Base-by-base conservation (phyloP, 2,113 vertebrate genomes). In the Polypterus senegalus region DNA sequence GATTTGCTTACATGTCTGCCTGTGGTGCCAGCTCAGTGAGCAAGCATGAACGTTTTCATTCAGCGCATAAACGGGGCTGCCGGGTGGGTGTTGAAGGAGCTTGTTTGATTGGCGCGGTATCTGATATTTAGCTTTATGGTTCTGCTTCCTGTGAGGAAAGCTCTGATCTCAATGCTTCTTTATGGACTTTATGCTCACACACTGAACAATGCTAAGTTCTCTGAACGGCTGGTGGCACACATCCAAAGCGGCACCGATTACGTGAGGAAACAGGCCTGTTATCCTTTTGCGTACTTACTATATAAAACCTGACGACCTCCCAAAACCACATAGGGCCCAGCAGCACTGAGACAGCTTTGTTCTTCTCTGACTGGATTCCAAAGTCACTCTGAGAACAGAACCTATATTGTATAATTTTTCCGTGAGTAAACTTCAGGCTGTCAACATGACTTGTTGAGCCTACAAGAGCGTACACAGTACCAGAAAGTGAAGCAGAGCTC, bases 261-360 rank as follows among this genome's bases (percentile, higher is more conserved):
- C 63, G 56, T 73, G 70, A 77, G 77, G 27, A 71, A 69, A 77
- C 66, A 60, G 65, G 71, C 67, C 73, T 66, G 74, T 74, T 68
- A 74, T 79, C 73, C 74, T 74, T 71, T 74, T 65, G 46, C 49
- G 70, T 65, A 9, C 66, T 68, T 78, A 83, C 76, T 73, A 76
- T 87, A 72, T 77, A 78, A 82, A 84, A 83, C 74, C 75, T 79
- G 74, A 76, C 70, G 79, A 79, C 76, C 68, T 69, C 73, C 66
- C 77, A 77, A 62, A 73, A 79, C 75, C 68, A 65, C 69, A 65
- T 67, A 77, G 74, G 69, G 74, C 77, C 27, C 53, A 73, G 80
- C 81, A 73, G 78, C 71, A 86, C 81, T 87, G 76, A 87, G 85
- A 79, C 73, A 69, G 77, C 83, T 86, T 87, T 88, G 85, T 88